phyloP scores from a whole-genome alignment of 37 sponge, comb jelly and placozoan species.

The Cliona cf. orientalis region DNA sequence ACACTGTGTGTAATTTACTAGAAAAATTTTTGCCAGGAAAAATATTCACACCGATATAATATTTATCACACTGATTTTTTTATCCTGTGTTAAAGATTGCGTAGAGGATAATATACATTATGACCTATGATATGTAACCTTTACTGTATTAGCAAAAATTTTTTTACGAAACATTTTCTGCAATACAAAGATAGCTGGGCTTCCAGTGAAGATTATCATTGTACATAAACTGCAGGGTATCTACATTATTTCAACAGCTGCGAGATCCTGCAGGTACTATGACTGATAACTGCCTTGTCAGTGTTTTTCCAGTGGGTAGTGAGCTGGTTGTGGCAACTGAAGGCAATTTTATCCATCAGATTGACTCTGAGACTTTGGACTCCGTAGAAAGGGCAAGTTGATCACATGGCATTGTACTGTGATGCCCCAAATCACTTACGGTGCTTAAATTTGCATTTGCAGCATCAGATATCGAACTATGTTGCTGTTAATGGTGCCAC shows the following conservation, averaged over 20 bases:
- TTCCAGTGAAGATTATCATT: no score
- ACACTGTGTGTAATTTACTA: background rate
- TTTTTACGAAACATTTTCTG: no score
- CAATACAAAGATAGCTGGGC: no score
- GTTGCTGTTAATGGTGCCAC: constrained; percentile 37
- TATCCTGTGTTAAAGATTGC: no score
- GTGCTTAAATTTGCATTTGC: background rate
- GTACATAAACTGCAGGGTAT: no score
- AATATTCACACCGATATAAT: background rate
- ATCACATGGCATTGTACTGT: background rate
- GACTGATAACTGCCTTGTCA: constrained; percentile 3
- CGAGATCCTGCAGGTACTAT: background rate
- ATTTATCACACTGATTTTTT: no score
- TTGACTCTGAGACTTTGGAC: constrained; percentile 19
- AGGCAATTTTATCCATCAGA: background rate
- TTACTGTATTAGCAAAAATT: no score
- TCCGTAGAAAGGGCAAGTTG: constrained; percentile 9
- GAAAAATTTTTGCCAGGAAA: background rate
- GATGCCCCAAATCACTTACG: background rate
- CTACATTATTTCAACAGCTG: no score
- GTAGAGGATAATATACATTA: no score
- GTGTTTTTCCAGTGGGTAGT: constrained; percentile 3
- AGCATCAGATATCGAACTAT: constrained; percentile 27
- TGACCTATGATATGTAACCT: no score
- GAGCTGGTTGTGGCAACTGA: constrained; percentile 20